Conservation (phyloP, 2,888 invertebrate species). For the Linhomoeus sp. region DNA sequence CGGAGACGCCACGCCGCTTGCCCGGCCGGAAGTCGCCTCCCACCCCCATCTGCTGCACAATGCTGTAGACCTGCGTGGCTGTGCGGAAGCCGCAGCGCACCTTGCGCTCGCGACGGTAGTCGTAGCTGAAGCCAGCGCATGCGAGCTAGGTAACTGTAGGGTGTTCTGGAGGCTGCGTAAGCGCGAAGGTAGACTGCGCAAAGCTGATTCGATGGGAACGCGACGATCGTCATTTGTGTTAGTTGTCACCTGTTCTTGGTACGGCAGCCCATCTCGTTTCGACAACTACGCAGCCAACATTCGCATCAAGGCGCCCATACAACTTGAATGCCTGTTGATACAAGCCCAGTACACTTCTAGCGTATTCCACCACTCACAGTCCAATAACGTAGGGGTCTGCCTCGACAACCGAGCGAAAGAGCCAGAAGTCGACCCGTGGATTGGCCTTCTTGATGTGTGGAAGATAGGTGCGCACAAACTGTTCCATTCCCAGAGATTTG, state of each 20-base stretch:
- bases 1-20: too few relatives aligned
- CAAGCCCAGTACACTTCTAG: too few relatives aligned
- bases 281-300: too few relatives aligned
- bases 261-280: too few relatives aligned
- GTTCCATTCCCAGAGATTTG: not conserved
- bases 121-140: not conserved
- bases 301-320: too few relatives aligned
- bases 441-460: not conserved
- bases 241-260: too few relatives aligned
- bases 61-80: not conserved
- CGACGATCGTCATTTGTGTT: too few relatives aligned
- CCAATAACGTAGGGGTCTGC: not conserved
- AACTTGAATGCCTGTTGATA: too few relatives aligned
- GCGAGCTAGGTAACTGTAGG: too few relatives aligned
- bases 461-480: not conserved
- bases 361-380: not conserved
- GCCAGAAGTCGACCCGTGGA: not conserved
- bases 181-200: too few relatives aligned
- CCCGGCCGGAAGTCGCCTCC: not conserved
- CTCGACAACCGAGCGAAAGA: not conserved
- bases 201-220: too few relatives aligned
- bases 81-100: not conserved
- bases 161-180: too few relatives aligned
- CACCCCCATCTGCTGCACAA: not conserved
- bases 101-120: not conserved